Evolutionary conservation across 2,797 vertebrate genomes (phyloP).

Genomic region (Cuculus canorus): DNA sequence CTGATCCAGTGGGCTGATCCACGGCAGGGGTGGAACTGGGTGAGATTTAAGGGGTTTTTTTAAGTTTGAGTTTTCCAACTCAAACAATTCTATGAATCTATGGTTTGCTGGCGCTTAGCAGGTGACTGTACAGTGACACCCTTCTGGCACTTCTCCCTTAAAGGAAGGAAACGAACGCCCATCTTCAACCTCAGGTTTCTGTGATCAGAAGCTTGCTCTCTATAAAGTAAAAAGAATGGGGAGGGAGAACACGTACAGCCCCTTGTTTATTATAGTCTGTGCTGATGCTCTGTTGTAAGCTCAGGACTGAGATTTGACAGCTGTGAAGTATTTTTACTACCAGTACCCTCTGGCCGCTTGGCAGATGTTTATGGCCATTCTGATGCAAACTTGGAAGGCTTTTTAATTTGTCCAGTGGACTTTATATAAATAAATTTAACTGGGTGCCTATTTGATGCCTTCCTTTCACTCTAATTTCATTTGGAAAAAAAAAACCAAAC

Average conservation of each 20-base stretch:
- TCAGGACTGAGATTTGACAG: background rate
- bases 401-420: background rate
- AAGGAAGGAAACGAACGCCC: background rate
- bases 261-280: background rate
- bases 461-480: background rate
- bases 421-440: background rate
- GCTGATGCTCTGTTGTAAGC: background rate
- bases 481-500: background rate
- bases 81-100: too few relatives aligned
- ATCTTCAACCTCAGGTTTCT: background rate
- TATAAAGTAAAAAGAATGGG: background rate
- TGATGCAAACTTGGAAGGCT: background rate
- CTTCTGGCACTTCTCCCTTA: background rate
- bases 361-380: background rate
- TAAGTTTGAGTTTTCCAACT: too few relatives aligned
- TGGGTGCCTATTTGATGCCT: background rate
- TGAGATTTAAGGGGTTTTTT: too few relatives aligned
- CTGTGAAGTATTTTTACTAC: background rate
- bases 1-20: too few relatives aligned
- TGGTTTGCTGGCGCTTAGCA: background rate
- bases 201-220: background rate
- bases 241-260: background rate
- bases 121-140: background rate
- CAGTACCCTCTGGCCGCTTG: background rate
- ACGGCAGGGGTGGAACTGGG: too few relatives aligned